phyloP scores from a whole-genome alignment of 2,113 vertebrate species.

The Passer domesticus region DNA sequence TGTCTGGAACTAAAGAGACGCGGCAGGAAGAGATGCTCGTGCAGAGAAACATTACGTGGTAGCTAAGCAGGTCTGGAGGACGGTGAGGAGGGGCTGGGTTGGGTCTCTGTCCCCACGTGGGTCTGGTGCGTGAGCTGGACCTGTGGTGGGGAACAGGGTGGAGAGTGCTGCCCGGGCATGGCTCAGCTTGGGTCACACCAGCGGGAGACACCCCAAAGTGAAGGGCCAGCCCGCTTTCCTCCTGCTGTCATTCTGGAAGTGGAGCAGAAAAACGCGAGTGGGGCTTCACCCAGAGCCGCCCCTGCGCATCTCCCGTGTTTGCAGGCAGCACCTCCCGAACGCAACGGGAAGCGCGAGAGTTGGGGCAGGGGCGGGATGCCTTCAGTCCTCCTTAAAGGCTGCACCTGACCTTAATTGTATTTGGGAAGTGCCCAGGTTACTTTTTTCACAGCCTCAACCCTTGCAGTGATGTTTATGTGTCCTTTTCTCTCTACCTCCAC shows the following conservation, averaged over 20 bases:
- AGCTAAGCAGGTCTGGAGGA: neutral
- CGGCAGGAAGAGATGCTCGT: neutral
- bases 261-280: rapidly evolving
- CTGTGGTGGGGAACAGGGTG: neutral
- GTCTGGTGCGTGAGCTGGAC: neutral
- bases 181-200: neutral
- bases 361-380: rapidly evolving
- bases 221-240: neutral
- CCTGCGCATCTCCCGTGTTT: neutral
- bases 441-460: neutral
- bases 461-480: neutral
- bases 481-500: neutral
- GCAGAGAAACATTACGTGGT: rapidly evolving
- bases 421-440: neutral
- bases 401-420: neutral
- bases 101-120: neutral
- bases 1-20: rapidly evolving
- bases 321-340: neutral
- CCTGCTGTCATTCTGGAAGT: rapidly evolving
- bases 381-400: neutral
- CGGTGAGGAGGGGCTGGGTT: neutral
- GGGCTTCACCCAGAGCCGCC: neutral
- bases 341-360: rapidly evolving
- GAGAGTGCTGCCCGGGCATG: neutral
- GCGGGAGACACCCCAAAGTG: rapidly evolving